Base-by-base conservation (phyloP, 2,888 invertebrate species). In the Amblyjoppa fuscipennis region DNA sequence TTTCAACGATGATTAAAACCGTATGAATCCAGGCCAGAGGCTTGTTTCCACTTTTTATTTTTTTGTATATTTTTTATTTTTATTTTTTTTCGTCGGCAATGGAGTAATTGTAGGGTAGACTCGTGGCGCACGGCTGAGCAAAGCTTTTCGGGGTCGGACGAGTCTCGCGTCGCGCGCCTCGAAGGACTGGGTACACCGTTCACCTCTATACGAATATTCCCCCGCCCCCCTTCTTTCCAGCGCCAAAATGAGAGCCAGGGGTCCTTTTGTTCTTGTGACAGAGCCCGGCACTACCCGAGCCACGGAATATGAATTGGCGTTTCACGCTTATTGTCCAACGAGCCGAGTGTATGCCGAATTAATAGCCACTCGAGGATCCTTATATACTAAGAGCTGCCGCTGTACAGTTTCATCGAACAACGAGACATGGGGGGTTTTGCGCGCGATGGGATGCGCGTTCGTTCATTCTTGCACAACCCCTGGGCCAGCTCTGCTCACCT, bases 231-330 rank as follows among this genome's bases (percentile, higher is more conserved):
- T 83, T 87, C 87, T 89, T 89, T 85, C 11, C 59, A 56, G 66
- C 74, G 28, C 45, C 38, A 66, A 59, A 80, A 82, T 73, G 84
- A 85, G 80, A 80, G 81, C 81, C 69, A 71, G 83, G 80, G 75
- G 87, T 86, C 81, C 89, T 90, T 90, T 91, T 90, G 91, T 92
- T 89, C 90, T 87, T 79, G 28, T 82, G 53, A 79, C 85, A 84
- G 75, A 75, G 70, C 64, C 89, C 87, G 82, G 88, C 88, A 90
- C 91, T 89, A 89, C 84, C 89, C 88, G 89, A 89, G 90, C 89
- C 90, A 90, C 89, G 86, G 90, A 90, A 92, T 91, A 93, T 93
- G 93, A 92, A 92, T 92, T 92, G 93, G 92, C 93, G 92, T 93
- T 93, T 93, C 93, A 91, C 93, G 91, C 92, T 91, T 92, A 92